Evolutionary conservation across 2,797 vertebrate species (phyloP).

Genomic region (Trichosurus vulpecula): DNA sequence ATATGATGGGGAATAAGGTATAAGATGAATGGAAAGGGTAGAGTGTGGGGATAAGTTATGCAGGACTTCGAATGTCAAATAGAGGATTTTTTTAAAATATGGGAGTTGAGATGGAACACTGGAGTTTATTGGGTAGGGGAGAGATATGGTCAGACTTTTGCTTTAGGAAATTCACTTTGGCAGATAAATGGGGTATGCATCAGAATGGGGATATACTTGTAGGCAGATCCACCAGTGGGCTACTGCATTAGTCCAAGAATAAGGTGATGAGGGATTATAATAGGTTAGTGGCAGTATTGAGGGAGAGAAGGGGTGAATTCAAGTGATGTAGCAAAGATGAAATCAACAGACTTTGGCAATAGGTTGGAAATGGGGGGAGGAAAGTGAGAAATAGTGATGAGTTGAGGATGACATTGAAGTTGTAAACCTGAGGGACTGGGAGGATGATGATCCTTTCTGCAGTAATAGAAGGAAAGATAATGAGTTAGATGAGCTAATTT

Average conservation of each 20-base stretch:
- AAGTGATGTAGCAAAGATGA: background rate
- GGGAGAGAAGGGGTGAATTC: background rate
- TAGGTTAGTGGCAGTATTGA: background rate
- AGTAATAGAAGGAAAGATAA: background rate
- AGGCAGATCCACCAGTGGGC: too few species aligned
- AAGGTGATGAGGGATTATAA: background rate
- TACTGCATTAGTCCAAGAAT: background rate
- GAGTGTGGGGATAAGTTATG: too few species aligned
- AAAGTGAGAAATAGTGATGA: background rate
- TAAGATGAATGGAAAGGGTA: background rate
- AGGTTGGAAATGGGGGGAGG: background rate
- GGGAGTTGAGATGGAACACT: too few species aligned
- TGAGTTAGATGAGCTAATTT: background rate
- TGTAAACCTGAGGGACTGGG: background rate
- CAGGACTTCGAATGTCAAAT: too few species aligned
- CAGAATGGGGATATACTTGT: background rate
- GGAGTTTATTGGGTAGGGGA: too few species aligned
- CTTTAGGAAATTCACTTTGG: background rate
- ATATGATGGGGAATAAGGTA: background rate
- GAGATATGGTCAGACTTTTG: background rate
- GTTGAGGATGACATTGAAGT: background rate
- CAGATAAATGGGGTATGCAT: background rate
- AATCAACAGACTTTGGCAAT: background rate
- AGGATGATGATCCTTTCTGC: background rate
- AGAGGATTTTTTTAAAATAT: too few species aligned